Conservation (phyloP, 2,113 vertebrate genomes). For the Eretmochelys imbricata region DNA sequence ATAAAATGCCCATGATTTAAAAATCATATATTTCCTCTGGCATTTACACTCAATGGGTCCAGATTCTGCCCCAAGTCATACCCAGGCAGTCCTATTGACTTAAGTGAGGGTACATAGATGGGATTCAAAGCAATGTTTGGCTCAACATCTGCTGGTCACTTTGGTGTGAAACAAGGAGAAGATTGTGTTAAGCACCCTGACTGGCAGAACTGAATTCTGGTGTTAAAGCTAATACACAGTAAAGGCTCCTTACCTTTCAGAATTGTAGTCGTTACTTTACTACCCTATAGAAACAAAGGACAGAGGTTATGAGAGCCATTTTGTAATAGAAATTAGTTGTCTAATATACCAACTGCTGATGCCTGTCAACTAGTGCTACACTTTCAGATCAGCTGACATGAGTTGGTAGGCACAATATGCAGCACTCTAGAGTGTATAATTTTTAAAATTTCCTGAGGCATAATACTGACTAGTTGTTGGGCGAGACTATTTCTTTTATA, state of each 20-base stretch:
- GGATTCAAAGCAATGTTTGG: fast-evolving
- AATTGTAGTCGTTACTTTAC: not conserved
- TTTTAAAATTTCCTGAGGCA: not conserved
- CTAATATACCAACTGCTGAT: fast-evolving
- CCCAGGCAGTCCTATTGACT: fast-evolving
- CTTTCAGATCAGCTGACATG: not conserved
- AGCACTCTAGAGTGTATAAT: not conserved
- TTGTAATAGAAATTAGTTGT: not conserved
- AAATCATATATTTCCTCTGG: fast-evolving
- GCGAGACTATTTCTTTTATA: not conserved
- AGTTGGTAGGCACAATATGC: not conserved
- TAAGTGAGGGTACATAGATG: fast-evolving
- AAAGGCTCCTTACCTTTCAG: not conserved
- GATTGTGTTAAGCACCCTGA: not conserved
- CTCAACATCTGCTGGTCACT: not conserved
- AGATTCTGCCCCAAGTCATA: fast-evolving
- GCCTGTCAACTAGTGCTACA: not conserved
- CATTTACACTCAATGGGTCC: not conserved
- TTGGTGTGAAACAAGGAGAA: not conserved
- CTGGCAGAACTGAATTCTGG: not conserved
- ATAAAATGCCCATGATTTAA: not conserved
- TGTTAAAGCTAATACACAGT: fast-evolving
- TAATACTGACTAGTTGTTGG: not conserved
- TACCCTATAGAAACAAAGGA: not conserved
- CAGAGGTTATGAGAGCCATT: not conserved